Evolutionary conservation across 2,888 invertebrate genomes (phyloP), one percentile per base, ranked within the genome.

Genomic region (Dione vanillae): DNA sequence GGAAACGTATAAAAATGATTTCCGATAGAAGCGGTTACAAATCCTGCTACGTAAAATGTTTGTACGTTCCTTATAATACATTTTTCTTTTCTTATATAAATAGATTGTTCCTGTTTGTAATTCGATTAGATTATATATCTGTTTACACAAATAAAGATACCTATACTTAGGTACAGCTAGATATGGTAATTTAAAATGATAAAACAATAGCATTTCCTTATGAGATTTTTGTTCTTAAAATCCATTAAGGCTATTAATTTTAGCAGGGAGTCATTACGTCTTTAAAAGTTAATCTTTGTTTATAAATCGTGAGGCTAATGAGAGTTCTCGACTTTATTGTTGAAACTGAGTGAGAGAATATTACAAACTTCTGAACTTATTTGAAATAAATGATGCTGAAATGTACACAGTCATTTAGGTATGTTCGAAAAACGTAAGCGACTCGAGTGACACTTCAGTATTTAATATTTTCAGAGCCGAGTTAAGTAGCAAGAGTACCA

Each of bases 281-380:
- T 78, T 78, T 76, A 78, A 79, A 79, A 78, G 78, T 82, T 79
- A 74, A 75, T 75, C 76, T 76, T 71, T 81, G 83, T 80, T 82
- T 82, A 80, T 82, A 80, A 82, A 81, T 81, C 80, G 78, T 78
- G 77, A 71, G 80, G 80, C 78, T 84, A 83, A 84, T 82, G 83
- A 81, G 83, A 79, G 80, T 80, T 80, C 75, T 71, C 75, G 75
- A 76, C 79, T 78, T 79, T 78, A 79, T 80, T 82, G 78, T 69
- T 80, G 77, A 74, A 75, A 76, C 76, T 71, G 77, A 73, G 78
- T 76, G 78, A 70, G 73, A 76, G 77, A 78, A 78, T 78, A 76
- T 78, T 78, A 72, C 74, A 67, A 81, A 76, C 73, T 77, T 78
- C 67, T 65, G 69, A 76, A 78, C 78, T 78, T 76, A 74, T 72